Base-by-base conservation (phyloP, 2,888 invertebrate species). In the Phasia obesa region DNA sequence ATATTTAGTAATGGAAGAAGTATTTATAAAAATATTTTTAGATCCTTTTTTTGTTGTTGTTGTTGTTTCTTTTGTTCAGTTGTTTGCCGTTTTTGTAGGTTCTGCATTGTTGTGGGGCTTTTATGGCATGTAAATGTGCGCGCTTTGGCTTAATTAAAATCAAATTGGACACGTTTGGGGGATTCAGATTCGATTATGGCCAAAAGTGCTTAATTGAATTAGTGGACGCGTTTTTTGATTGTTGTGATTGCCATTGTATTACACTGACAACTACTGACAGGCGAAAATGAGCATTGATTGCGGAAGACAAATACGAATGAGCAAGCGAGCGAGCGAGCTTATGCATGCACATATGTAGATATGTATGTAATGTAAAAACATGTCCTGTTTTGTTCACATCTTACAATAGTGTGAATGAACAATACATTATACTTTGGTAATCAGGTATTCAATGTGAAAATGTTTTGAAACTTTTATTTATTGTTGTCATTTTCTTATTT, bases 201-300 rank as follows among this genome's bases (percentile, higher is more conserved):
- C 81, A 80, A 84, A 79, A 81, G 64, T 87, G 88, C 87, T 88
- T 86, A 89, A 89, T 89, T 86, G 87, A 88, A 90, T 89, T 88
- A 89, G 89, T 89, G 87, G 88, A 88, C 88, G 88, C 86, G 55
- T 69, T 69, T 75, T 76, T 80, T 84, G 82, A 82, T 89, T 88
- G 89, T 88, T 88, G 88, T 88, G 88, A 88, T 89, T 88, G 88
- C 87, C 89, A 79, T 83, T 83, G 79, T 83, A 49, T 79, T 71
- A 25, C 71, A 60, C 79, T 83, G 83, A 79, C 83, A 79, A 75
- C 79, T 60, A 83, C 79, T 83, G 79, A 83, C 83, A 83, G 70
- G 60, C 79, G 75, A 79, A 83, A 79, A 79, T 79, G 71, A 83
- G 71, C 79, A 83, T 83, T 83, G 83, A 83, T 83, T 83, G 79